These are phyloP conservation scores for Xestia c-nigrum DNA, from an alignment of 2,888 invertebrate genomes.

Conservation along the genomic window DNA sequence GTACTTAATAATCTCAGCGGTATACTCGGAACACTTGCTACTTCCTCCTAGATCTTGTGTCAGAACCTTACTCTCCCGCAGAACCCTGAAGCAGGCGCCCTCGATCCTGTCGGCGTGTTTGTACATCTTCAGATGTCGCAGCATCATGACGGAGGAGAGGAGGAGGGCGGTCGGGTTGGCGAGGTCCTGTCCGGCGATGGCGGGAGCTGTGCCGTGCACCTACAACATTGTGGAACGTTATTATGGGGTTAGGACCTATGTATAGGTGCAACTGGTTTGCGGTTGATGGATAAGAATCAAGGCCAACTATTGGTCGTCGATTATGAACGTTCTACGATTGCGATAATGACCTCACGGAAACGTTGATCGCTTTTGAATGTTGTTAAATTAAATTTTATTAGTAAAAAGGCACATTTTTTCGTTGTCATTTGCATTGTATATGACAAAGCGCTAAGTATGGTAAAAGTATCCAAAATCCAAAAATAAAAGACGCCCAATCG, in stretches of 20 bases:
- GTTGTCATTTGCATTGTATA: background rate
- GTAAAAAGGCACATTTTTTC: background rate
- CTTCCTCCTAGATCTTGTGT: constrained; percentile 99
- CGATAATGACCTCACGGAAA: background rate
- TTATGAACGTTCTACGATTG: background rate
- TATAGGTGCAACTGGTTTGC: constrained; percentile 9
- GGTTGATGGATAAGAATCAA: background rate
- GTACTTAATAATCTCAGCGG: constrained; percentile 94
- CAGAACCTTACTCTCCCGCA: constrained; percentile 94
- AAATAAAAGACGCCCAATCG: background rate
- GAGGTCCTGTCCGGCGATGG: constrained; percentile 98
- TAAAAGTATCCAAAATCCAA: background rate
- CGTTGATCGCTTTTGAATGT: background rate
- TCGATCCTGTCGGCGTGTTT: constrained; percentile 95
- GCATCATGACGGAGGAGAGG: constrained; percentile 99
- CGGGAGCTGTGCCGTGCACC: constrained; percentile 99
- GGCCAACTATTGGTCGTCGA: background rate
- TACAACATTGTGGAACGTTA: constrained; percentile 72
- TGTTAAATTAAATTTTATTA: background rate
- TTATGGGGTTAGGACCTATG: accelerated
- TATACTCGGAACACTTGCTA: constrained; percentile 98
- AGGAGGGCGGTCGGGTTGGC: constrained; percentile 99
- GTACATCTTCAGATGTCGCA: constrained; percentile 95
- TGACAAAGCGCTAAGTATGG: background rate
- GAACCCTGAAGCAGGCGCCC: constrained; percentile 95